These are phyloP conservation scores for Lycodopsis pacificus DNA, from an alignment of 2,797 vertebrate species.

Conservation along the genomic window DNA sequence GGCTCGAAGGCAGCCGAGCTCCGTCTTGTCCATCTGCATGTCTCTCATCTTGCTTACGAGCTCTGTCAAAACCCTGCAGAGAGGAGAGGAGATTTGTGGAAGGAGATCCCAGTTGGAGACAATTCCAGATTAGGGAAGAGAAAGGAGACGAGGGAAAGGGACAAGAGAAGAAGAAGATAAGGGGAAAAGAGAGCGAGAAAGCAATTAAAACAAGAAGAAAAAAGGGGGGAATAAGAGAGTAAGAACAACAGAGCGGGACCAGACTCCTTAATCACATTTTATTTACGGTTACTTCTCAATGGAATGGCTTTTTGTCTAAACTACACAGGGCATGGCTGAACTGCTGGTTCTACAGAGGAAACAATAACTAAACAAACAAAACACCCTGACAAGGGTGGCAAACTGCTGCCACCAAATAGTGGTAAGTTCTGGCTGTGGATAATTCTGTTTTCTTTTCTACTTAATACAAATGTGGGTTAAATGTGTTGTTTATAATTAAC, in stretches of 20 bases:
- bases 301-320: constrained; percentile 7
- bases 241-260: constrained; percentile 34
- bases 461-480: background rate
- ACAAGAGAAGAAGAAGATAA: background rate
- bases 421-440: background rate
- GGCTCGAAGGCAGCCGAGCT: constrained; percentile 90
- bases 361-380: background rate
- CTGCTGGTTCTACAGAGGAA: constrained; percentile 47
- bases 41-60: constrained; percentile 97
- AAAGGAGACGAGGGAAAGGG: background rate
- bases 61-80: constrained; percentile 91
- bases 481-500: background rate
- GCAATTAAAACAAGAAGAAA: constrained; percentile 22
- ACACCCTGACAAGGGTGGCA: background rate
- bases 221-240: constrained; percentile 17
- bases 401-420: constrained; percentile 12
- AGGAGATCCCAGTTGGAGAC: background rate
- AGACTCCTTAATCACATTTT: constrained; percentile 12
- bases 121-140: background rate
- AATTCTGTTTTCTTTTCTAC: background rate
- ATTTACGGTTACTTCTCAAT: background rate
- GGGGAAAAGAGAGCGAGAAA: constrained; percentile 24
- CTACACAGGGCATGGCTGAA: constrained; percentile 15
- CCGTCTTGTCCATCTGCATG: constrained; percentile 98
- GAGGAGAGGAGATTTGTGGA: constrained; percentile 3